Percentiles rank a stretch among this genome's conserved stretches.
These are phyloP conservation scores for Hymenopus coronatus DNA, from an alignment of 2,888 invertebrate species.

Conservation along the genomic window DNA sequence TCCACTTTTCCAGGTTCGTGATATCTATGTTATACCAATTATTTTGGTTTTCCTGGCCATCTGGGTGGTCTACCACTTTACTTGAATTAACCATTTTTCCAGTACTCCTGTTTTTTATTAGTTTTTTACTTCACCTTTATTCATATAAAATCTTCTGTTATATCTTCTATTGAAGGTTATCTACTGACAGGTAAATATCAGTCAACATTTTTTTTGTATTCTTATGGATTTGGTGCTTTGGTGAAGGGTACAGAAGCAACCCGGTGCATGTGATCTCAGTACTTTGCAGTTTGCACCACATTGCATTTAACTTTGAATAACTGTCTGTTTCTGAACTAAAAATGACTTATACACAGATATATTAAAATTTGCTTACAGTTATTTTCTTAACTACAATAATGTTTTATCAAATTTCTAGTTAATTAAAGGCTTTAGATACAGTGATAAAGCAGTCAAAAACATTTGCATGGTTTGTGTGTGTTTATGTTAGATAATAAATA, in stretches of 20 bases:
- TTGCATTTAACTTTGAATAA: not conserved
- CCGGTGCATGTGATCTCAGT: not conserved
- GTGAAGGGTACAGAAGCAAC: not conserved
- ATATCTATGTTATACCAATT: conserved; percentile 47
- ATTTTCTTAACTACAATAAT: not conserved
- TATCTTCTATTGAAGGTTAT: not conserved
- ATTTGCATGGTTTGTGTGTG: not conserved
- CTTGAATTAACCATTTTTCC: conserved; percentile 34
- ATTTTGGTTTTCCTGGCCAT: conserved; percentile 48
- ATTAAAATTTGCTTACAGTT: not conserved
- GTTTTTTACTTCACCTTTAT: not conserved
- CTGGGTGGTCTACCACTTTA: not conserved
- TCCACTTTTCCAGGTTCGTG: conserved; percentile 43
- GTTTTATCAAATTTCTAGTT: not conserved
- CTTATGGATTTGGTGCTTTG: not conserved
- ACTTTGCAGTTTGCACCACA: not conserved
- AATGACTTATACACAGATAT: not conserved
- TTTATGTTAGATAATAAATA: not conserved
- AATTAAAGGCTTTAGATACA: not conserved
- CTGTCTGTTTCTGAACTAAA: not conserved
- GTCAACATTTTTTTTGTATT: not conserved
- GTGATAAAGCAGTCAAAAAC: not conserved
- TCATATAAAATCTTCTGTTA: not conserved
- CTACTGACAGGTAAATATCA: not conserved
- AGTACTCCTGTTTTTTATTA: conserved; percentile 44